Evolutionary conservation across 1,140 invertebrate species (phyloP), one percentile per base, ranked within the genome.

Genomic region (Coenobita brevimanus): DNA sequence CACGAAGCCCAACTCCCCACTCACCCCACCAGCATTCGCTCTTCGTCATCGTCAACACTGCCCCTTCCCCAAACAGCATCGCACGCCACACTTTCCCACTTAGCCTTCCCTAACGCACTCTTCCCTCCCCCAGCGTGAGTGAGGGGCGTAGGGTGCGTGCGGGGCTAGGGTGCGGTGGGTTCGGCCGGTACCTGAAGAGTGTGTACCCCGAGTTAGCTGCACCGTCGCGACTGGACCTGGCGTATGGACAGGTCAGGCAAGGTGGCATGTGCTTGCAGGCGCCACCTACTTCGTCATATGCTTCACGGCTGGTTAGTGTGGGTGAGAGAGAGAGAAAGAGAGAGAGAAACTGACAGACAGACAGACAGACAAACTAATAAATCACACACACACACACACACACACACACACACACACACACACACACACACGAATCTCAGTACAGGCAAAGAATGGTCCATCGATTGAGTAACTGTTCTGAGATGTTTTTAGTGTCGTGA

Each of bases 121-220:
- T n/a, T 46, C n/a, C 27, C 1, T 17, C 10, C 36, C 17, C n/a
- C 73, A 94, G 83, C 73, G 54, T 86, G 38, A 76, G 82, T 17
- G 75, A 73, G 8, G 57, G 83, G 50, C 43, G 75, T 36, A 90
- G 90, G 24, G 82, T 94, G 38, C 85, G 93, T 38, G 87, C 93
- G 84, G 89, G 86, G 24, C 90, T 94, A 3, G 64, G 92, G 17
- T 94, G 93, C 87, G 91, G 93, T 50, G 89, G 82, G 15, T 94
- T 94, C 89, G 89, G 93, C 17, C 94, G 93, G 93, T 94, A 93
- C 89, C 76, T 93, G 15, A 91, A 93, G 30, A 93, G 92, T 88
- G 91, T 94, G 4, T 93, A 91, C 82, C 93, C 93, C 6, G 91
- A 92, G 57, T 73, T 92, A 46, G 89, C 89, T 62, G 54, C 91